A percentile compares a stretch with the other conserved stretches of the same genome.
These are phyloP conservation scores for Cyanocitta stelleri DNA, from an alignment of 2,113 vertebrate species.

Conservation along the genomic window DNA sequence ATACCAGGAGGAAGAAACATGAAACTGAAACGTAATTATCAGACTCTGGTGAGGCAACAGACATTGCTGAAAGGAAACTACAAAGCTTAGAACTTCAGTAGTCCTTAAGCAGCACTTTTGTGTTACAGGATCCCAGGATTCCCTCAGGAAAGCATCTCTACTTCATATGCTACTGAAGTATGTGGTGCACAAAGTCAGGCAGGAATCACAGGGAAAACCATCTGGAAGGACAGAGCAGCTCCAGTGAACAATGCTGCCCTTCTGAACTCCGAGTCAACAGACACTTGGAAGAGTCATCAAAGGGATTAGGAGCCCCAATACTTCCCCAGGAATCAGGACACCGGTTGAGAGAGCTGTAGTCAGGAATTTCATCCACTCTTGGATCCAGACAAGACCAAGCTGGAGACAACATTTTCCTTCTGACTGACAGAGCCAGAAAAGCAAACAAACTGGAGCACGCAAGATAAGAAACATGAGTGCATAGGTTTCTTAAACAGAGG, in stretches of 20 bases:
- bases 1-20: background rate
- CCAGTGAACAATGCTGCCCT: background rate
- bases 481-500: background rate
- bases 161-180: background rate
- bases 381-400: background rate
- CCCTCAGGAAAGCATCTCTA: background rate
- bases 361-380: background rate
- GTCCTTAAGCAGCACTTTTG: background rate
- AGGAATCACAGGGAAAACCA: background rate
- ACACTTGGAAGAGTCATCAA: background rate
- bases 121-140: background rate
- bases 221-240: background rate
- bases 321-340: background rate
- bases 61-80: background rate
- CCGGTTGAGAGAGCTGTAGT: fast-evolving
- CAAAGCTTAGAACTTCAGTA: background rate
- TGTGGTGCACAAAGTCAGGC: background rate
- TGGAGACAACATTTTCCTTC: background rate
- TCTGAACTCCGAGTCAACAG: background rate
- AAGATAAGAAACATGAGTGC: background rate
- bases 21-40: background rate
- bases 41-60: background rate
- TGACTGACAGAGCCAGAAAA: background rate
- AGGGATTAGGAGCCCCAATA: background rate
- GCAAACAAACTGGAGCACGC: background rate